Evolutionary conservation across 2,888 invertebrate species (phyloP), one percentile per base, ranked within the genome.

Genomic region (Eristalinus aeneus): DNA sequence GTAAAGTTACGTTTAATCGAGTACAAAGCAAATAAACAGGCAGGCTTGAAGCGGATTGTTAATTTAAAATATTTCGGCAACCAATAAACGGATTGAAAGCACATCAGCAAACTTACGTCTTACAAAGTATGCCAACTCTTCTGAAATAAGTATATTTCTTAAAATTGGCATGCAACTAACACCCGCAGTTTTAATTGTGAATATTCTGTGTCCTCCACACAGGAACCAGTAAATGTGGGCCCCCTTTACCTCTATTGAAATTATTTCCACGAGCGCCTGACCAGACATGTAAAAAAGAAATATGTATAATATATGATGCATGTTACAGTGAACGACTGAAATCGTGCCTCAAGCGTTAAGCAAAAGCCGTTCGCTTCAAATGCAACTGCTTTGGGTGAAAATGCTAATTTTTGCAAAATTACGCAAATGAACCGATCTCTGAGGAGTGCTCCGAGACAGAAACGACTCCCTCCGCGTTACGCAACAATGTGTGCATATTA

Each of bases 401-500:
- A 75, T 75, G 60, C 61, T 34, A 69, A 76, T 63, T 54, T n/a
- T 63, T 54, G 2, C 5, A 6, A 69, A 76, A 69, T 76, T 36
- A 63, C 61, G 23, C 61, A 67, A 76, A 68, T 27, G 53, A 16
- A 31, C 36, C 36, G 22, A 16, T 68, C 53, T 61, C 60, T n/a
- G 10, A 67, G 46, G 65, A 58, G 65, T 67, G 60, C 58, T 65
- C 53, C 12, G 27, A 27, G 27, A 16, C 11, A 23, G 23, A 53
- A 65, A 67, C 53, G 22, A 39, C 56, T 58, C 68, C 63, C 31
- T 31, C 64, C 46, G 56, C 39, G 56, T 77, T 69, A 71, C 46
- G 63, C 77, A 77, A 69, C 75, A 61, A 64, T 32, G 77, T 73
- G 65, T 61, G 78, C 46, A 72, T 78, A 78, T 72, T 72, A 78